These are phyloP conservation scores for Chelidonichthys spinosus DNA, from an alignment of 2,797 vertebrate species.

Conservation along the genomic window DNA sequence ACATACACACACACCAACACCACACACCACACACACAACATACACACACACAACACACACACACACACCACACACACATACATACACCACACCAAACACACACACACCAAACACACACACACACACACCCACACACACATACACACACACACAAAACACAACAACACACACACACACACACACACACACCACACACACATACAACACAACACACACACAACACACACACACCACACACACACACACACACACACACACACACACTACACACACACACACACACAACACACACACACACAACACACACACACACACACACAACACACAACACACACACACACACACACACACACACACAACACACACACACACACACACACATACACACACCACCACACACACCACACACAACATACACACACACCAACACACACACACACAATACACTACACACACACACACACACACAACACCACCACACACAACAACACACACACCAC, in stretches of 20 bases:
- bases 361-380: too few relatives aligned
- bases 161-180: conserved; percentile 11
- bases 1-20: too few relatives aligned
- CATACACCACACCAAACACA: conserved; percentile 5
- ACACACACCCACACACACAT: conserved; percentile 27
- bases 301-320: neutral
- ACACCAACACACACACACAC: too few relatives aligned
- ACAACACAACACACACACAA: conserved; percentile 29
- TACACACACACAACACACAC: too few relatives aligned
- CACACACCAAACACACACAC: neutral
- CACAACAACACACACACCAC: too few relatives aligned
- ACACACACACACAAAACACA: neutral
- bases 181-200: conserved; percentile 23
- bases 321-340: conserved; percentile 4
- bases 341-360: neutral
- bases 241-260: conserved; percentile 39
- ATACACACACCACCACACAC: too few relatives aligned
- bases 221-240: neutral
- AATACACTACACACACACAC: too few relatives aligned
- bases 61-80: neutral
- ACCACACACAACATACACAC: too few relatives aligned
- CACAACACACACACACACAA: conserved; percentile 38
- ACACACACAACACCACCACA: too few relatives aligned
- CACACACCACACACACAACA: neutral
- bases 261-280: conserved; percentile 15